phyloP scores from a whole-genome alignment of 2,888 invertebrate species.

The Scaptomyza flava region DNA sequence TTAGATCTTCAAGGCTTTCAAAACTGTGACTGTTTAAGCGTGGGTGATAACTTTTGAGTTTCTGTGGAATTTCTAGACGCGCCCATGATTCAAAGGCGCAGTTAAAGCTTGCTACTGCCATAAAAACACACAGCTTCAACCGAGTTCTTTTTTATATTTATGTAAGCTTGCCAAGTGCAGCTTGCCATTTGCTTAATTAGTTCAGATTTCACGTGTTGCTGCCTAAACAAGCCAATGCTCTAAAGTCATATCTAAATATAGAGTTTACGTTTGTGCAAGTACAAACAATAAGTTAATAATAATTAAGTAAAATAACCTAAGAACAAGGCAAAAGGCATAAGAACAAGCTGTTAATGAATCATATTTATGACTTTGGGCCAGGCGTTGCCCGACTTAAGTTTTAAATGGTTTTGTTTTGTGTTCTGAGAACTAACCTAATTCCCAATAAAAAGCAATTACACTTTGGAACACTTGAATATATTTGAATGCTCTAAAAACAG shows the following conservation, averaged over 20 bases:
- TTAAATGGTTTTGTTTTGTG: neutral
- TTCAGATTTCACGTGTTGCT: slow-evolving; percentile 44
- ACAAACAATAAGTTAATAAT: neutral
- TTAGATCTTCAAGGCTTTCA: slow-evolving; percentile 20
- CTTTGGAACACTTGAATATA: too few species aligned
- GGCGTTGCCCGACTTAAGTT: neutral
- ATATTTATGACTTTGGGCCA: neutral
- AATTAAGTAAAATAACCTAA: too few species aligned
- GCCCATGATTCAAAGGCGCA: slow-evolving; percentile 62
- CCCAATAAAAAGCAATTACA: neutral
- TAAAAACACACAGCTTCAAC: slow-evolving; percentile 19
- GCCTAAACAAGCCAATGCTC: slow-evolving; percentile 21
- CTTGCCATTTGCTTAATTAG: slow-evolving; percentile 61
- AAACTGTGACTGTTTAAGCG: slow-evolving; percentile 25
- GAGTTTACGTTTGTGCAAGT: neutral
- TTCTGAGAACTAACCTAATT: neutral
- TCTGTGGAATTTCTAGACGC: slow-evolving; percentile 59
- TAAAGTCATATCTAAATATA: slow-evolving; percentile 21
- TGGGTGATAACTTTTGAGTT: slow-evolving; percentile 37
- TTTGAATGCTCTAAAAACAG: too few species aligned
- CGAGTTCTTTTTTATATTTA: neutral
- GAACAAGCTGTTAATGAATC: slow-evolving; percentile 7
- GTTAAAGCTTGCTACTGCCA: slow-evolving; percentile 15
- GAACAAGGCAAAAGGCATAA: neutral
- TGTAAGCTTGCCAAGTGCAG: neutral